Percentiles rank a stretch among this genome's conserved stretches.
These are phyloP conservation scores for Psophia crepitans DNA, from an alignment of 2,113 vertebrate species.

Conservation along the genomic window DNA sequence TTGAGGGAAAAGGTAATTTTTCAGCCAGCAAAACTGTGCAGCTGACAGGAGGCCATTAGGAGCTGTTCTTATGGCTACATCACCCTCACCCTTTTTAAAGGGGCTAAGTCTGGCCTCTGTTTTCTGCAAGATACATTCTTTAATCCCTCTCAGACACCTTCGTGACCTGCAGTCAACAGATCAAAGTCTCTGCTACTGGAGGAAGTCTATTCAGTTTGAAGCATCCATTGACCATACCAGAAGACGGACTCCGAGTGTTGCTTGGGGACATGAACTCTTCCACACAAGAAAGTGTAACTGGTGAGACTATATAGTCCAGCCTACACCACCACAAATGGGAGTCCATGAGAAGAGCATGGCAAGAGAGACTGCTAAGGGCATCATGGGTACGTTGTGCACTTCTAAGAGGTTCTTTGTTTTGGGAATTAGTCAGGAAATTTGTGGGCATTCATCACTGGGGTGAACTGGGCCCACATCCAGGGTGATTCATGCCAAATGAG, in stretches of 20 bases:
- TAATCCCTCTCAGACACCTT: neutral
- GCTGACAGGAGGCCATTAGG: neutral
- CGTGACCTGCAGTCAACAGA: neutral
- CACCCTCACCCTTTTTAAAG: neutral
- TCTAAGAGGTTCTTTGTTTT: neutral
- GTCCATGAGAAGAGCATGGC: fast-evolving
- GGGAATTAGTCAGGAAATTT: neutral
- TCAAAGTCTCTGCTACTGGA: neutral
- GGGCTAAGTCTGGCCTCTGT: neutral
- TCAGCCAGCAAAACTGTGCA: neutral
- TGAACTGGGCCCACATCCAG: neutral
- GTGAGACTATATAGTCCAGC: neutral
- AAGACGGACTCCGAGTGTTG: neutral
- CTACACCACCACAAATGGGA: neutral
- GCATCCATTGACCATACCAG: neutral
- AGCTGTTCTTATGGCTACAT: neutral
- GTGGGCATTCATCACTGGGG: neutral
- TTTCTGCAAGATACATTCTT: neutral
- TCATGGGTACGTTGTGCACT: neutral
- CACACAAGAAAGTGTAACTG: neutral
- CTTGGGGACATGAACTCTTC: neutral
- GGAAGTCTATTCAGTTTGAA: neutral
- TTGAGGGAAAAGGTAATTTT: neutral
- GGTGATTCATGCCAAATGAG: neutral
- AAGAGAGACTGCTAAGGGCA: neutral